Evolutionary conservation across 2,113 vertebrate species (phyloP), one percentile per base, ranked within the genome.

Genomic region (Indicator indicator): DNA sequence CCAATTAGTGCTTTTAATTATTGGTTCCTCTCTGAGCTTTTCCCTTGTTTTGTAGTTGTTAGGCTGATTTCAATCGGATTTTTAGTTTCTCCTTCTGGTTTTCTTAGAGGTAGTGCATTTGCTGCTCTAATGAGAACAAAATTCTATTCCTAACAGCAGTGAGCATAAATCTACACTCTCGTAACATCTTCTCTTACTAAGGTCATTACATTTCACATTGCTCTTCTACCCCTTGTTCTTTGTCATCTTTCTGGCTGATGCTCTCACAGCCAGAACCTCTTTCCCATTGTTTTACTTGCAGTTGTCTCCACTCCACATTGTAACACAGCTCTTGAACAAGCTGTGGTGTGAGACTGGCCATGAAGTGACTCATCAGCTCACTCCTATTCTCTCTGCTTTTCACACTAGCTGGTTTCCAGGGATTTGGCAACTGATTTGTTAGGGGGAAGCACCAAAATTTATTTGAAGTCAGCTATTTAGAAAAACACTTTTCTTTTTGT

Each of bases 1-100:
- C 50, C 91, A 83, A n/a, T 94, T 97, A 95, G 50, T 89, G 67
- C 36, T 75, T 95, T 96, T 91, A 91, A 95, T 80, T 97, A 90
- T 87, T 93, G 75, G 90, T n/a, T 96, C 65, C 68, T 84, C 64
- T 63, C 28, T 89, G 71, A 70, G 77, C 79, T 88, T 74, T 84
- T 28, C 40, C 56, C 87, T 67, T 16, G 5, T 60, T 68, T 69
- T 83, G 26, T 73, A 77, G 44, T 79, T 59, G 75, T 71, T 58
- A 91, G 67, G 52, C 75, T 90, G 60, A 62, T 50, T 86, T 44
- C 76, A 74, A 56, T 3, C 42, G 38, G 15, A 11, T 26, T 42
- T 30, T 50, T 27, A 65, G 18, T 74, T 79, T 93, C 26, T 70
- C 27, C 30, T 85, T 36, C 42, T 27, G 33, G 13, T 95, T 87